These are phyloP conservation scores for Synodontis membranacea DNA, from an alignment of 2,113 vertebrate species.

Conservation along the genomic window DNA sequence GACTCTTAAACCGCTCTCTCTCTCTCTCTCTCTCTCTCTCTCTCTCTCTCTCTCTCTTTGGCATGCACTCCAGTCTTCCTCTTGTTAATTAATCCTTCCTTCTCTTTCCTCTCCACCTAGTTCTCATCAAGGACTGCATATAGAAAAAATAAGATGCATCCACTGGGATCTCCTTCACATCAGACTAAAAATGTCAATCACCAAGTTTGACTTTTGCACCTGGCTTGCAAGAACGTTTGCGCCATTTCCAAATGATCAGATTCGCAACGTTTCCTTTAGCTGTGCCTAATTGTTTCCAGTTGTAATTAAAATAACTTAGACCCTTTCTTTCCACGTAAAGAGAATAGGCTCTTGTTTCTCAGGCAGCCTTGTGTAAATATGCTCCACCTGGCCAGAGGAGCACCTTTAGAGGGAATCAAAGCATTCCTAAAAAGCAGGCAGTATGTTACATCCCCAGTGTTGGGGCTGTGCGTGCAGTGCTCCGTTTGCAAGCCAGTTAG, in stretches of 20 bases:
- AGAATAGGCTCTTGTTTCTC: slow-evolving; percentile 39
- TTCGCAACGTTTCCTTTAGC: slow-evolving; percentile 60
- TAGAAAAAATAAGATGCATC: slow-evolving; percentile 39
- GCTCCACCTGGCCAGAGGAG: slow-evolving; percentile 71
- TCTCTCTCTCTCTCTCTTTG: slow-evolving; percentile 23
- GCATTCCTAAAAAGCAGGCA: slow-evolving; percentile 76
- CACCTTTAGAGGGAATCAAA: slow-evolving; percentile 72
- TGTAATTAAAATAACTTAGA: slow-evolving; percentile 68
- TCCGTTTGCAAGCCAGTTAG: slow-evolving; percentile 59
- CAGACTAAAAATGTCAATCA: slow-evolving; percentile 63
- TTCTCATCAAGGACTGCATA: slow-evolving; percentile 24
- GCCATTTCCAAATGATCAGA: slow-evolving; percentile 61
- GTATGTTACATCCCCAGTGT: slow-evolving; percentile 72
- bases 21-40: no score
- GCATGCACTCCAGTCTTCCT: slow-evolving; percentile 30
- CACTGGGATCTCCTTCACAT: slow-evolving; percentile 48
- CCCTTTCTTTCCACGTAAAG: slow-evolving; percentile 44
- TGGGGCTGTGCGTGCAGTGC: slow-evolving; percentile 60
- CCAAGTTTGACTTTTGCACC: slow-evolving; percentile 63
- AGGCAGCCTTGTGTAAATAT: slow-evolving; percentile 68
- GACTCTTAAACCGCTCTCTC: slow-evolving; percentile 1
- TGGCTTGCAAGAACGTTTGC: slow-evolving; percentile 59
- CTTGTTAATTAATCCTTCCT: slow-evolving; percentile 30
- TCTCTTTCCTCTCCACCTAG: slow-evolving; percentile 9
- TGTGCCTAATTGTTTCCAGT: slow-evolving; percentile 76